These are phyloP conservation scores for Lepilemur septentrionalis DNA, from an alignment of 2,797 vertebrate genomes.

Conservation along the genomic window DNA sequence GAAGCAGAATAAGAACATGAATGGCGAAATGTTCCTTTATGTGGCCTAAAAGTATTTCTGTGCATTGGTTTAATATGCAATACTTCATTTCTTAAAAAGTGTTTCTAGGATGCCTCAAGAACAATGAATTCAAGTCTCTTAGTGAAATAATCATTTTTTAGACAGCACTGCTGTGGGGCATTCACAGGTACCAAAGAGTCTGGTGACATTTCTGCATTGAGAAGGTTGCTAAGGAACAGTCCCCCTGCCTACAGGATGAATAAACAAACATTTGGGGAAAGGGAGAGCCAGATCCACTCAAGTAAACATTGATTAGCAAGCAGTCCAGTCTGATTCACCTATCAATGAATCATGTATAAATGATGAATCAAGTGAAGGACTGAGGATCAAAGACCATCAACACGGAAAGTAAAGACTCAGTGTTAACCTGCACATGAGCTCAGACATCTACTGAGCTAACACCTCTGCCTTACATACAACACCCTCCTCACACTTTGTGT, in stretches of 20 bases:
- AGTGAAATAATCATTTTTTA: not conserved
- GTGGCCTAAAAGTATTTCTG: not conserved
- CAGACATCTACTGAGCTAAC: not conserved
- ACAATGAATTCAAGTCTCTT: not conserved
- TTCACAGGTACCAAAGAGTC: not conserved
- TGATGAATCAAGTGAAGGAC: conserved; percentile 49
- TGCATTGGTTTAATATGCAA: not conserved
- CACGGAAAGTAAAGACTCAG: not conserved
- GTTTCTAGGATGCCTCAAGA: not conserved
- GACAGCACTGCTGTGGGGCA: not conserved
- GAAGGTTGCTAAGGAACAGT: not conserved
- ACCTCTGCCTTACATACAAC: not conserved
- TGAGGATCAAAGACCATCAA: conserved; percentile 57
- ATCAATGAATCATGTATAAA: conserved; percentile 65
- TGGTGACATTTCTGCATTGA: not conserved
- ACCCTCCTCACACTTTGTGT: not conserved
- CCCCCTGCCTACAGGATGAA: not conserved
- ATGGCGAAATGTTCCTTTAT: not conserved
- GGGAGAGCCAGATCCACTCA: not conserved
- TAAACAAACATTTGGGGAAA: conserved; percentile 50
- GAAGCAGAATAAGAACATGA: conserved; percentile 3
- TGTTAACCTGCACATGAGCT: not conserved
- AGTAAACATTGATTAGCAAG: conserved; percentile 64
- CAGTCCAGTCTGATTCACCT: conserved; percentile 41
- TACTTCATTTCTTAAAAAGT: conserved; percentile 27